Evolutionary conservation across 2,113 vertebrate species (phyloP).

Genomic region (Actenoides hombroni): DNA sequence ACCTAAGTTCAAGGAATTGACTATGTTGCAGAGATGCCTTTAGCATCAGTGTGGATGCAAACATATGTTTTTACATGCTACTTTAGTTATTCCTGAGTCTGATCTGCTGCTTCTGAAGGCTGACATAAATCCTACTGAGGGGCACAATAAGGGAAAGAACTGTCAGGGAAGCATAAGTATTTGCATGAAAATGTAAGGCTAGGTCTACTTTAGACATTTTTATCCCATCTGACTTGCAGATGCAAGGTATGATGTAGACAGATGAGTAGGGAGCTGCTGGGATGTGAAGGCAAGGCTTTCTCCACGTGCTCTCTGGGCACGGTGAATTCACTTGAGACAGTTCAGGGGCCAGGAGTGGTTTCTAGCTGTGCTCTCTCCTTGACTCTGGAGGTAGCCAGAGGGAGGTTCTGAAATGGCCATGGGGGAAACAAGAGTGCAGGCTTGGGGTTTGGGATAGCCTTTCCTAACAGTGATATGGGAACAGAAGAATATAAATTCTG

Average conservation of each 20-base stretch:
- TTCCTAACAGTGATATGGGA: not conserved
- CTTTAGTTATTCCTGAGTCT: not conserved
- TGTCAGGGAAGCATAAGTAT: not conserved
- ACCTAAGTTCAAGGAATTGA: not conserved
- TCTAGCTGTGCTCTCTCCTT: not conserved
- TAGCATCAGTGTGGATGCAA: not conserved
- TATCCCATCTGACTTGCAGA: not conserved
- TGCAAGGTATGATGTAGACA: not conserved
- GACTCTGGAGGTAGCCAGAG: not conserved
- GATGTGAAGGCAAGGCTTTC: not conserved
- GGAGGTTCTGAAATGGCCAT: not conserved
- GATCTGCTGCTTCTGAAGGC: not conserved
- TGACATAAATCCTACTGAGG: not conserved
- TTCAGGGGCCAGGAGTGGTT: not conserved
- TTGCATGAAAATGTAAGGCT: not conserved
- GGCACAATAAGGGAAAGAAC: not conserved
- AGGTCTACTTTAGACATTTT: not conserved
- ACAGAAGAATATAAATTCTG: not conserved
- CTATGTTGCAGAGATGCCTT: not conserved
- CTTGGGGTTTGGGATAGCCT: not conserved
- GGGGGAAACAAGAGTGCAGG: not conserved
- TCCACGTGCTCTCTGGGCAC: fast-evolving
- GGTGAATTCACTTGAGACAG: not conserved
- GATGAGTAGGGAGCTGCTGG: not conserved
- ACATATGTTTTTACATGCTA: fast-evolving